These are phyloP conservation scores for Notothenia rossii DNA, from an alignment of 2,113 vertebrate species.

Conservation along the genomic window DNA sequence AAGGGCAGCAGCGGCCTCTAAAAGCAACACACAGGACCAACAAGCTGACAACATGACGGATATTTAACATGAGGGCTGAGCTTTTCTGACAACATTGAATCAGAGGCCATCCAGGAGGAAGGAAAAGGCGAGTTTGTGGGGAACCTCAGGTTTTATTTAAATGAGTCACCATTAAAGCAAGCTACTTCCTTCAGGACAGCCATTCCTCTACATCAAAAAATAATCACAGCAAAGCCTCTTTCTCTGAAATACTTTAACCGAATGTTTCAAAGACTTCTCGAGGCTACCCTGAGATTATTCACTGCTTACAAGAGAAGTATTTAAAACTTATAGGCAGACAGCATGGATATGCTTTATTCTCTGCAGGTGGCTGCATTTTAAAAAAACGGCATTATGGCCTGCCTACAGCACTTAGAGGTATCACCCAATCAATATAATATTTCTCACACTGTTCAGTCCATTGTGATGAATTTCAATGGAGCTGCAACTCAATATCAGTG, in stretches of 20 bases:
- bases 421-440: constrained; percentile 24
- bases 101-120: constrained; percentile 24
- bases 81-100: constrained; percentile 59
- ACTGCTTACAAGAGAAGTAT: constrained; percentile 56
- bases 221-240: constrained; percentile 33
- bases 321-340: constrained; percentile 48
- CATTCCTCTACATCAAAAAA: constrained; percentile 32
- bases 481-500: neutral
- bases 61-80: constrained; percentile 43
- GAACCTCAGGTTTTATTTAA: constrained; percentile 58
- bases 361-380: constrained; percentile 50
- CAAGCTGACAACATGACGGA: constrained; percentile 56
- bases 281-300: constrained; percentile 66
- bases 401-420: constrained; percentile 11
- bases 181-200: constrained; percentile 51
- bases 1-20: constrained; percentile 89
- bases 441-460: neutral
- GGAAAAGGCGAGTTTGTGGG: neutral
- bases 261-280: constrained; percentile 65
- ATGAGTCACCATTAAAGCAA: constrained; percentile 59
- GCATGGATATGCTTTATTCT: constrained; percentile 41
- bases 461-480: constrained; percentile 9
- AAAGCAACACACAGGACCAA: constrained; percentile 84
- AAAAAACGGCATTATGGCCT: constrained; percentile 32
- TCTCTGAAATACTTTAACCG: constrained; percentile 57